A percentile compares a stretch with the other conserved stretches of the same genome.
These are phyloP conservation scores for Tethea ocularis DNA, from an alignment of 2,888 invertebrate species.

Conservation along the genomic window DNA sequence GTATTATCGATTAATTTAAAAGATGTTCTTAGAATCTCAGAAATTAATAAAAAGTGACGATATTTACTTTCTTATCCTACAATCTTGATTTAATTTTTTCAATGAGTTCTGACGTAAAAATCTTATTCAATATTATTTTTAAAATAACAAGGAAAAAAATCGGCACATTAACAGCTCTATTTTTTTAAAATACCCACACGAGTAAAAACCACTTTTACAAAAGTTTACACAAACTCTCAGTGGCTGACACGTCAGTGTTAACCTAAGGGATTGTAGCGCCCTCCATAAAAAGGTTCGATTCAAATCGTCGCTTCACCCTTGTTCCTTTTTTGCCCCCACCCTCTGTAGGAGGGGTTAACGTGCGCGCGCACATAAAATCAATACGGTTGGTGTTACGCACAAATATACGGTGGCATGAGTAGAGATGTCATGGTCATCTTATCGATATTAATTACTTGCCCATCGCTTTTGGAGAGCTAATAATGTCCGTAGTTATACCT, in stretches of 20 bases:
- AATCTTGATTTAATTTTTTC: not conserved
- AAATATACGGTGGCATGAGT: constrained; percentile 63
- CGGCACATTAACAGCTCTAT: not conserved
- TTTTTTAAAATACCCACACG: constrained; percentile 19
- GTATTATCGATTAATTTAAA: not conserved
- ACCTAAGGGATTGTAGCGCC: constrained; percentile 73
- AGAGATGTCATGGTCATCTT: constrained; percentile 72
- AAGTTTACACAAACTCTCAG: constrained; percentile 47
- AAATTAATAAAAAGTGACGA: not conserved
- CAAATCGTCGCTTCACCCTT: constrained; percentile 74
- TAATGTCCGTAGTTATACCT: constrained; percentile 12
- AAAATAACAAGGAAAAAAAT: no score
- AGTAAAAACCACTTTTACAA: constrained; percentile 31
- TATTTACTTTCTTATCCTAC: not conserved
- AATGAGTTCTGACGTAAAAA: not conserved
- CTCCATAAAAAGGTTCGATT: constrained; percentile 79
- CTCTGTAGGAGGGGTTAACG: constrained; percentile 33
- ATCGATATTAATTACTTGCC: constrained; percentile 54
- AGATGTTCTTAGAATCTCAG: not conserved
- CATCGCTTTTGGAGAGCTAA: constrained; percentile 7
- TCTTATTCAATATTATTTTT: not conserved
- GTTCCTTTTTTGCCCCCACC: constrained; percentile 61
- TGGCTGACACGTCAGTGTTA: constrained; percentile 65
- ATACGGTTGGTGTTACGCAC: constrained; percentile 78
- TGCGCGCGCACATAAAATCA: constrained; percentile 82